Evolutionary conservation across 2,797 vertebrate species (phyloP), one percentile per base, ranked within the genome.

Genomic region (Manis javanica): DNA sequence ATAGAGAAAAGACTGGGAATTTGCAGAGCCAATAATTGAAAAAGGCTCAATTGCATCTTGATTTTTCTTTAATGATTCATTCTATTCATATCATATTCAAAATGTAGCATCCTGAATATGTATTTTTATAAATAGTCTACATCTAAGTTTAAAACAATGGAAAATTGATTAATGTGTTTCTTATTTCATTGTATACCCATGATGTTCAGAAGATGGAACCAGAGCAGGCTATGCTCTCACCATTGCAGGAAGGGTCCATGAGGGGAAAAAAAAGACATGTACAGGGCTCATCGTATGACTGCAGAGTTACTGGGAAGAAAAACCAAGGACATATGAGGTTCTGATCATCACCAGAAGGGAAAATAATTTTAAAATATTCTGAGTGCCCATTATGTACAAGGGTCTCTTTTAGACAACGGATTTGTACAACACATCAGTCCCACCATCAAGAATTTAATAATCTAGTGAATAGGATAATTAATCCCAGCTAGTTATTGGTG

Each of bases 31-130:
- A 55, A 77, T 23, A 63, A 53, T 57, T 71, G 59, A 46, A 77
- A 46, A 85, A 26, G 46, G 10, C 83, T 24, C 34, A 15, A 26
- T 53, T 34, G 19, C 37, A 39, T 51, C 23, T 63, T 92, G 34
- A 55, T 15, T 94, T 93, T 87, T 37, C 64, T 96, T 94, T 64
- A 79, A 71, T 59, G 78, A 66, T 78, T 92, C 39, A 4, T 68
- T 90, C 42, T 63, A 29, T 85, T 39, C 26, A 26, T 85, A 31
- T 78, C 16, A 78, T 19, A 87, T 55, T 92, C 71, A 82, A 85
- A 92, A 78, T 51, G 6, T 9, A 34, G 5, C 19, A 85, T 84
- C 84, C 49, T 61, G 81, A 71, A 51, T 81, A 57, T 57, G 66
- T 77, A 23, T 91, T 86, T 84, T 66, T 66, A 75, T 82, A 59